Percentiles rank a stretch among this genome's conserved stretches.
phyloP scores from a whole-genome alignment of 2,797 vertebrate species.

The Australoheros facetus region DNA sequence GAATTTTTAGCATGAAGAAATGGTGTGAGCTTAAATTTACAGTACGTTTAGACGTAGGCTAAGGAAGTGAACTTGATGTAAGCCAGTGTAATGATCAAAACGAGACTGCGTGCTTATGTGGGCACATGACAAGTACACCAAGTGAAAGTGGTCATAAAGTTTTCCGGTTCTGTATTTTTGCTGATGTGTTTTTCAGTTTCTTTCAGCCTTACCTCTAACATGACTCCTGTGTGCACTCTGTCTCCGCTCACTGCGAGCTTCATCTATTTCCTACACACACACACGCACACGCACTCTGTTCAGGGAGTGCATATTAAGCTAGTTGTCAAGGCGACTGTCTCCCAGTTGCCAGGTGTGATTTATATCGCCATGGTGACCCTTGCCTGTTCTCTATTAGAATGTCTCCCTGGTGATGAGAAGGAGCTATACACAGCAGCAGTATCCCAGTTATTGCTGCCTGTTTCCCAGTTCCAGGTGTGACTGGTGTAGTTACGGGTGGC shows the following conservation, averaged over 20 bases:
- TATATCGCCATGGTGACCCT: slow-evolving; percentile 76
- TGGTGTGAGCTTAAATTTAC: neutral
- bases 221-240: slow-evolving; percentile 35
- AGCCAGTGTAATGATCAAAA: neutral
- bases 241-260: slow-evolving; percentile 23
- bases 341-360: slow-evolving; percentile 78
- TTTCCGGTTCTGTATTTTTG: neutral
- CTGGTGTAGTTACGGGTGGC: slow-evolving; percentile 16
- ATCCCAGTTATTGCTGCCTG: slow-evolving; percentile 39
- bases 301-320: slow-evolving; percentile 52
- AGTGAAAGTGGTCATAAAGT: neutral
- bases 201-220: slow-evolving; percentile 13
- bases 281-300: slow-evolving; percentile 20
- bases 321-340: slow-evolving; percentile 77
- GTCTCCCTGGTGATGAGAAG: slow-evolving; percentile 52
- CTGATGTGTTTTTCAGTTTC: slow-evolving; percentile 19
- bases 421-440: slow-evolving; percentile 39
- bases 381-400: slow-evolving; percentile 72
- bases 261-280: slow-evolving; percentile 9
- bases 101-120: neutral
- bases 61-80: neutral
- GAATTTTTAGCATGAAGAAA: neutral
- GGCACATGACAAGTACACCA: slow-evolving; percentile 3
- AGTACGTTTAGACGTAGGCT: neutral
- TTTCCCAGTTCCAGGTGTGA: slow-evolving; percentile 44